These are phyloP conservation scores for Troides helena DNA, from an alignment of 2,888 invertebrate genomes.

Conservation along the genomic window DNA sequence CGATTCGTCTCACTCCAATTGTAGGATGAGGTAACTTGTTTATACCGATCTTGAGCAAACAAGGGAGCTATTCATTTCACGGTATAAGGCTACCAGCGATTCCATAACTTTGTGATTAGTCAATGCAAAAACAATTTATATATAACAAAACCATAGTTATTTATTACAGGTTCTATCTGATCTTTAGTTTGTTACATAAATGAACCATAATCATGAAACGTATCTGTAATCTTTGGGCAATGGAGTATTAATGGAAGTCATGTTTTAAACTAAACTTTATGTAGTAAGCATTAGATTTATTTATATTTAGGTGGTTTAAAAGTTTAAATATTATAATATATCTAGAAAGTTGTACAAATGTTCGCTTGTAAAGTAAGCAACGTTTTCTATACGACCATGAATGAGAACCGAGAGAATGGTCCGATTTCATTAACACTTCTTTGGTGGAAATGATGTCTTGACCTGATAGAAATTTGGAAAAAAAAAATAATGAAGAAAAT, in stretches of 20 bases:
- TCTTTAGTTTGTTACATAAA: not conserved
- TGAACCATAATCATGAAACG: not conserved
- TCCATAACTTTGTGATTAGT: constrained; percentile 17
- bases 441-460: too few relatives aligned
- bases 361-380: too few relatives aligned
- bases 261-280: not conserved
- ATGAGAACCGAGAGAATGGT: too few relatives aligned
- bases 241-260: not conserved
- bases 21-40: constrained; percentile 39
- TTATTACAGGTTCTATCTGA: not conserved
- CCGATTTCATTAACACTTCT: too few relatives aligned
- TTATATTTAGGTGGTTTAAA: too few relatives aligned
- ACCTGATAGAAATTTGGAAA: too few relatives aligned
- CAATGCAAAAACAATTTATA: constrained; percentile 2
- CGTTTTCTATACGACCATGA: too few relatives aligned
- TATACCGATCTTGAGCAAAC: constrained; percentile 32
- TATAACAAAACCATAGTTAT: not conserved
- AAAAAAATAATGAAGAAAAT: too few relatives aligned
- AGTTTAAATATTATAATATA: too few relatives aligned
- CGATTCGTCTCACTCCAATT: constrained; percentile 48
- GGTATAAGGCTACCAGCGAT: constrained; percentile 13
- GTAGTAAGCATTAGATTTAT: not conserved
- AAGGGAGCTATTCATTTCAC: constrained; percentile 31
- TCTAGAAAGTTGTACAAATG: too few relatives aligned
- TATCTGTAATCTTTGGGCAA: not conserved